phyloP scores from a whole-genome alignment of 2,797 vertebrate genomes.

The Cuniculus paca region DNA sequence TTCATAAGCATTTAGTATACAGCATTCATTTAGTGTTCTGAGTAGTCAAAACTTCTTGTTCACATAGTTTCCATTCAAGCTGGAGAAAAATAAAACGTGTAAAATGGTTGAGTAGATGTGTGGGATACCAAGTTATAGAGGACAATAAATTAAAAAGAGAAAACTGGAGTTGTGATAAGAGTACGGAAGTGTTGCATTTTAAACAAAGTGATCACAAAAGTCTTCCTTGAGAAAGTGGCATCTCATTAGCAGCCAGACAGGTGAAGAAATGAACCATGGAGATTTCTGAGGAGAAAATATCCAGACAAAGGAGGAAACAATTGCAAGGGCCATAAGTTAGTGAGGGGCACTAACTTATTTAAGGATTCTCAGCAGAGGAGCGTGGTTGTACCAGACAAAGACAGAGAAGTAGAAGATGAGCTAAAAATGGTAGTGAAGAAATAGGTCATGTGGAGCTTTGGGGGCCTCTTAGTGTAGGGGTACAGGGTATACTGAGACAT shows the following conservation, averaged over 20 bases:
- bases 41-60: not conserved
- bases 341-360: not conserved
- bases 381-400: not conserved
- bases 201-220: not conserved
- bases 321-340: accelerated
- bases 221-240: not conserved
- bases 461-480: not conserved
- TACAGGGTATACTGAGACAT: not conserved
- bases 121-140: not conserved
- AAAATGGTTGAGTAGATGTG: not conserved
- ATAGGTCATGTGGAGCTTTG: not conserved
- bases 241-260: not conserved
- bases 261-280: not conserved
- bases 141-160: not conserved
- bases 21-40: not conserved
- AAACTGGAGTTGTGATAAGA: not conserved
- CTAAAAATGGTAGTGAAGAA: not conserved
- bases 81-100: not conserved
- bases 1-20: not conserved
- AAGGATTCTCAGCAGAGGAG: not conserved
- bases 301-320: not conserved
- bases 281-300: not conserved
- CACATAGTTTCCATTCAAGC: not conserved
- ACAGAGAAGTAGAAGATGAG: not conserved
- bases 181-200: not conserved